Base-by-base conservation (phyloP, 2,888 invertebrate species). In the Augiades crinisus region DNA sequence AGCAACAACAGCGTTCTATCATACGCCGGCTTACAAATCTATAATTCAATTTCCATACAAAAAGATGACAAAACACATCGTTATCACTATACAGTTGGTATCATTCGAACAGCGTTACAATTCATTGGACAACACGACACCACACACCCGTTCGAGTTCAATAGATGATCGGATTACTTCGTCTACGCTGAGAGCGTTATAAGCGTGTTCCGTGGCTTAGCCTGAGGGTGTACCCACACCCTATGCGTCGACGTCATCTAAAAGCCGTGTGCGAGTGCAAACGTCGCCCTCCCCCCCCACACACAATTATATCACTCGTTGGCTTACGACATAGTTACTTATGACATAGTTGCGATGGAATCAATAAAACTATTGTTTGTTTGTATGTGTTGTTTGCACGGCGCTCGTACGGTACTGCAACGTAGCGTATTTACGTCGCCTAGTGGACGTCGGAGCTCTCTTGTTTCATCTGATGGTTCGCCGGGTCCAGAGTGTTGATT, bases 401-500 rank as follows among this genome's bases (percentile, higher is more conserved):
- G 70, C 73, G 70, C 65, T 64, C 65, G 68, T 67, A 70, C 81
- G 76, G 78, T 78, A 77, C 80, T 78, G 78, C 68, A 77, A 79
- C 78, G 79, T 76, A 76, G 72, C 79, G 78, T 65, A 66, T 61
- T 58, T 58, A 49, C 62, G 64, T 54, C 70, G 72, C 73, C 81
- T 88, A 95, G 92, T 95, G 95, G 86, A 95, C 95, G 92, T 95
- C 95, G 74, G 95, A 94, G 81, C 94, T 93, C 91, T 95, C 95
- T 81, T 94, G 93, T 90, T 95, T 95, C 83, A 94, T 88, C 90
- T 94, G 94, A 89, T 95, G 95, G 90, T 95, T 95, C 81, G 94
- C 94, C 87, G 94, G 94, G 90, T 95, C 95, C 79, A 94, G 93
- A 78, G 94, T 94, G 92, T 93, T 95, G 90, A 95, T 93, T 76